phyloP scores from a whole-genome alignment of 2,113 vertebrate genomes.

The Corythornis cristatus region DNA sequence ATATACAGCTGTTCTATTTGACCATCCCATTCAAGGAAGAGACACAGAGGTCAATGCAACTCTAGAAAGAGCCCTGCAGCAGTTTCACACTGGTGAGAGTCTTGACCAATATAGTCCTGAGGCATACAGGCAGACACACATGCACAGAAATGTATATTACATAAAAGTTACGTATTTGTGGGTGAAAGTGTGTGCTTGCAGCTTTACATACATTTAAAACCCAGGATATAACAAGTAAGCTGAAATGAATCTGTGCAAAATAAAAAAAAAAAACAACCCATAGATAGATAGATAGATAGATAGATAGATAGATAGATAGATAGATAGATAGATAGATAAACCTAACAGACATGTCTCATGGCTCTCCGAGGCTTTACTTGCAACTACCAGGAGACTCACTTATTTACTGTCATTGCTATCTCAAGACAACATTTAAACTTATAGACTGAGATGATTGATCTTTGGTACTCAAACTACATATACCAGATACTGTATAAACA shows the following conservation, averaged over 20 bases:
- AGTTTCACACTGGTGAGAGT: not conserved
- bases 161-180: not conserved
- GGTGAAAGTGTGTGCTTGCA: not conserved
- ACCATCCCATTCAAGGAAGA: not conserved
- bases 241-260: not conserved
- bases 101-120: not conserved
- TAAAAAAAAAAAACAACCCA: not conserved
- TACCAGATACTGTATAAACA: not conserved
- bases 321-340: not conserved
- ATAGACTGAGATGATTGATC: not conserved
- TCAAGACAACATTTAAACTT: not conserved
- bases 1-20: not conserved
- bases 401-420: not conserved
- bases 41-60: not conserved
- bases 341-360: accelerated
- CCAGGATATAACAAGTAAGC: not conserved
- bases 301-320: not conserved
- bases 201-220: not conserved
- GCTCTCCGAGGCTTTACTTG: not conserved
- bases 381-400: not conserved
- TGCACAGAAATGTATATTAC: not conserved
- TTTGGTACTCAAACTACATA: not conserved
- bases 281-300: not conserved
- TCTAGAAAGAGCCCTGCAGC: not conserved
- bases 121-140: too few relatives aligned